Base-by-base conservation (phyloP, 2,888 invertebrate genomes). In the Baronia brevicornis region DNA sequence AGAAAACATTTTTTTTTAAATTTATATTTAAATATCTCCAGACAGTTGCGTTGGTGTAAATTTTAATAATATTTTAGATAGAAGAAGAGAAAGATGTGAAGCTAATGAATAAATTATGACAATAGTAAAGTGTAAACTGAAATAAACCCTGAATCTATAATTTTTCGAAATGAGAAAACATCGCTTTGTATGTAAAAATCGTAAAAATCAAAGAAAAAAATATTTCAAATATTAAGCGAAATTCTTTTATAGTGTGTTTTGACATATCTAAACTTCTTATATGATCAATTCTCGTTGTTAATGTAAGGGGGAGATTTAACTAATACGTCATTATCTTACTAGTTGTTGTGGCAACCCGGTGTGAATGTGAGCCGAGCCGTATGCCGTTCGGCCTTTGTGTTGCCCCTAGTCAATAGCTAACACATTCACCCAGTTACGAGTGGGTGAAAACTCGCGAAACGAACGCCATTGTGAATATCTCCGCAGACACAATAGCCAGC, bases 401-500 rank as follows among this genome's bases (percentile, higher is more conserved):
- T 55, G 36, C 48, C 66, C 64, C 65, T 58, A 55, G 64, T 71
- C 75, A 65, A 79, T 80, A 69, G 75, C 56, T 75, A 80, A 71
- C 82, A 80, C 78, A 80, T 80, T 80, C 73, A 82, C 82, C 79
- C 62, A 80, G 75, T 80, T 80, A 70, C 46, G 54, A 60, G 54
- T 66, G 61, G 64, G 67, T 78, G 80, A 79, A 82, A 82, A 84
- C 79, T 80, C 78, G 73, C 71, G 69, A 78, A 79, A 78, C 68
- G 73, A 65, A 72, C 61, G 26, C 53, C 56, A 70, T 79, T 82
- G 79, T 79, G 33, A 52, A 54, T 54, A 53, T 51, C 57, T 54
- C 54, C 43, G 44, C 45, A 44, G 46, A 54, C 56, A 71, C 67
- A 68, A 64, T 62, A 46, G 37, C 18, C 48, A 57, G 60, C 57